These are phyloP conservation scores for Columba livia DNA, from an alignment of 2,113 vertebrate species.

Conservation along the genomic window DNA sequence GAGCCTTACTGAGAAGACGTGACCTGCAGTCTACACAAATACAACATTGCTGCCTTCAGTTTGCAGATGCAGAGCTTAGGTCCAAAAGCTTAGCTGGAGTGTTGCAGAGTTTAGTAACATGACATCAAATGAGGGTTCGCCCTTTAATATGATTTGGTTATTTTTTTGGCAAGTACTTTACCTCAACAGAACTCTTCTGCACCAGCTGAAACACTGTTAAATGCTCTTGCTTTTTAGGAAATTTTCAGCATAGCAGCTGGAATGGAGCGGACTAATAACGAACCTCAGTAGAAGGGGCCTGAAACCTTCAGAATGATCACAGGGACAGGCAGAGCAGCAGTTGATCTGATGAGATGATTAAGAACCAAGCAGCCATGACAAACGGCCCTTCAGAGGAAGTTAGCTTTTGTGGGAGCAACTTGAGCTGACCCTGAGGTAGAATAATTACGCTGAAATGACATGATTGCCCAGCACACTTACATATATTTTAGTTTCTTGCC, in stretches of 20 bases:
- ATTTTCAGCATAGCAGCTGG: not conserved
- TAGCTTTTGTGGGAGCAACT: constrained; percentile 43
- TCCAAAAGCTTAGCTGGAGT: not conserved
- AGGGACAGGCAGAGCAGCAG: constrained; percentile 23
- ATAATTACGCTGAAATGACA: constrained; percentile 42
- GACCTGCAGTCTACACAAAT: not conserved
- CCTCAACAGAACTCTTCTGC: not conserved
- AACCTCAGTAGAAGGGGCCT: not conserved
- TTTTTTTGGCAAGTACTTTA: not conserved
- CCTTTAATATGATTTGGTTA: not conserved
- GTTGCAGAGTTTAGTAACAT: not conserved
- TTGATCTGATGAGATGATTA: constrained; percentile 56
- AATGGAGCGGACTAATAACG: not conserved
- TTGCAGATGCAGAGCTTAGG: not conserved
- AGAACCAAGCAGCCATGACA: constrained; percentile 59
- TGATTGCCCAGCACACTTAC: not conserved
- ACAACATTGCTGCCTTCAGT: accelerated
- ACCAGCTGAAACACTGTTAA: not conserved
- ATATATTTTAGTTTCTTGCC: constrained; percentile 48
- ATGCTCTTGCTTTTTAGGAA: not conserved
- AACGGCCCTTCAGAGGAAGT: constrained; percentile 53
- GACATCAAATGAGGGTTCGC: not conserved
- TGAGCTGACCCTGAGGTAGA: constrained; percentile 51
- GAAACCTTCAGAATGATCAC: constrained; percentile 2
- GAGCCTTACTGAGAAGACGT: not conserved